Evolutionary conservation across 2,113 vertebrate genomes (phyloP), one percentile per base, ranked within the genome.

Genomic region (Nyctibius bracteatus): DNA sequence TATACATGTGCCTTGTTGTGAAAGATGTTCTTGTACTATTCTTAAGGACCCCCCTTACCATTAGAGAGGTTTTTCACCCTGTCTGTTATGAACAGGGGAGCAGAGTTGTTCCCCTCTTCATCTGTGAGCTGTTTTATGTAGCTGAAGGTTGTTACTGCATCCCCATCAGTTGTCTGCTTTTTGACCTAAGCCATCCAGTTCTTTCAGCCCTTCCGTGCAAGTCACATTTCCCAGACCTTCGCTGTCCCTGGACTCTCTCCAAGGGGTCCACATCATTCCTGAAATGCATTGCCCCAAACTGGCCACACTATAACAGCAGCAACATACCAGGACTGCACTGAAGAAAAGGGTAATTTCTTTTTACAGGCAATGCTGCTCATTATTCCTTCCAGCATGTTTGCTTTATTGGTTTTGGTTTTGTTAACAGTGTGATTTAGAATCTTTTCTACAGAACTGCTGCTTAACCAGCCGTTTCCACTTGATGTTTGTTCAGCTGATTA

Each of bases 321-420:
- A 72, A 21, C 73, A 14, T 7, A 43, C 18, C 41, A 72, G 19
- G 30, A 37, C 73, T 62, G 21, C 33, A 12, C 24, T 75, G 70
- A 90, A 63, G 14, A 68, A 72, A 90, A 65, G 47, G 7, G 28
- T 31, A 3, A 31, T 41, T 88, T 35, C 41, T 63, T 71, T 67
- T 33, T 9, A 31, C 0, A 0, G 35, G 27, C 87, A 47, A 44
- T 17, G 17, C 30, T 82, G 44, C 35, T 85, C 6, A 3, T 61
- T 95, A 31, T 57, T 80, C 27, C 35, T 92, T 79, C 74, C 58
- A 80, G 20, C 6, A 18, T 14, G 8, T 51, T 85, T 82, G 27
- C 23, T 90, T 67, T 46, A n/a, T 51, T 47, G 25, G 2, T 47
- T 88, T 85, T 63, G 17, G n/a, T 17, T 78, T 91, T 89, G 43